Evolutionary conservation across 2,797 vertebrate species (phyloP), one percentile per base, ranked within the genome.

Genomic region (Enteromius anoplus): DNA sequence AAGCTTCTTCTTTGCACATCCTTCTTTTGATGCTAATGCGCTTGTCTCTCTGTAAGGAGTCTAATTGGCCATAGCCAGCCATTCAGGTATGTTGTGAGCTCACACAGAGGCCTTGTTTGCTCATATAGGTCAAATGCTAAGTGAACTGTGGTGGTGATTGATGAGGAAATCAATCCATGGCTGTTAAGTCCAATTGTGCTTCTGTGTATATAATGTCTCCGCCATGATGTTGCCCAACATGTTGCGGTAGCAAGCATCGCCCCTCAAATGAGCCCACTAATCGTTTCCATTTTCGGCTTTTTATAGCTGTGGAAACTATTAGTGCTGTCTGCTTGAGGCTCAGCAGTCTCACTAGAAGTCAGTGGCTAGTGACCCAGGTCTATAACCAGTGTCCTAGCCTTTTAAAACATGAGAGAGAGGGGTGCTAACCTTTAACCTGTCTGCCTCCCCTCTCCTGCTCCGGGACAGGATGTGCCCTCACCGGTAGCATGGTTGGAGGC

Each of bases 391-490:
- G 78, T 89, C 88, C 93, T 91, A 42, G 26, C 87, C 92, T 95
- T 95, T 94, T 94, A 95, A 95, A 95, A 92, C 88, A 86, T 94
- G 94, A 86, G 37, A 81, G 93, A 93, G 90, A 90, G 88, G 87
- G 84, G 85, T 64, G 79, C 84, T 88, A 91, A 94, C 91, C 94
- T 89, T 84, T 91, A 92, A 92, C 93, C 92, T 86, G 47, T 81
- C 55, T 88, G 81, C 90, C 88, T 87, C 88, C 87, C 92, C 92
- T 93, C 93, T 15, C 26, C 86, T 86, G 89, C 86, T 89, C 91
- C 86, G 21, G 88, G 92, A 93, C 93, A 94, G 93, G 93, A 94
- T 94, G 91, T 93, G 90, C 92, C 92, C 92, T 89, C 88, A 89
- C 84, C 87, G 88, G 91, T 90, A 89, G 85, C 90, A 87, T 76